Evolutionary conservation across 2,797 vertebrate species (phyloP).

Genomic region (Helarctos malayanus): DNA sequence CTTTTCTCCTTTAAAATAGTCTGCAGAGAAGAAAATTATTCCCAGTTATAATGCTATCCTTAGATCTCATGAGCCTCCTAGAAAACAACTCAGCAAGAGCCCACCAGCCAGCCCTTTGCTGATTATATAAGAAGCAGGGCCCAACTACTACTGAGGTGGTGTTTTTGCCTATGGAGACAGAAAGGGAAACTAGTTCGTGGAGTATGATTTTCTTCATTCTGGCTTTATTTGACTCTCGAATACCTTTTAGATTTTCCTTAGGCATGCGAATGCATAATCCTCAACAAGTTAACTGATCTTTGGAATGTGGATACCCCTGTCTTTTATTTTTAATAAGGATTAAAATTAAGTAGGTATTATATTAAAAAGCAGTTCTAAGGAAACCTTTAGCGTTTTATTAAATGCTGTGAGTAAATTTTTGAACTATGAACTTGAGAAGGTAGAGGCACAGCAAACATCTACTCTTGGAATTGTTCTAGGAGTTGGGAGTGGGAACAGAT

Average conservation of each 20-base stretch:
- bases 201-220: not conserved
- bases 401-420: not conserved
- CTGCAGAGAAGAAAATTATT: not conserved
- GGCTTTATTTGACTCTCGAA: not conserved
- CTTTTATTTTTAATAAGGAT: constrained; percentile 32
- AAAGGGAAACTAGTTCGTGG: not conserved
- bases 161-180: not conserved
- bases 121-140: not conserved
- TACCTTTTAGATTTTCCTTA: not conserved
- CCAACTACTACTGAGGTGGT: not conserved
- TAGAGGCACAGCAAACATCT: not conserved
- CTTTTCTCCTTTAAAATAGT: constrained; percentile 23
- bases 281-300: not conserved
- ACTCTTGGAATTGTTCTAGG: not conserved
- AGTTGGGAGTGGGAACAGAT: not conserved
- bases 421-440: not conserved
- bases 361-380: constrained; percentile 20
- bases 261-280: not conserved
- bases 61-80: not conserved
- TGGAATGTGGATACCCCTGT: not conserved
- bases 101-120: not conserved
- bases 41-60: not conserved
- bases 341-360: not conserved
- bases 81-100: not conserved
- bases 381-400: not conserved